A percentile compares a stretch with the other conserved stretches of the same genome.
phyloP scores from a whole-genome alignment of 2,113 vertebrate genomes.

The Chlamydotis undulata region DNA sequence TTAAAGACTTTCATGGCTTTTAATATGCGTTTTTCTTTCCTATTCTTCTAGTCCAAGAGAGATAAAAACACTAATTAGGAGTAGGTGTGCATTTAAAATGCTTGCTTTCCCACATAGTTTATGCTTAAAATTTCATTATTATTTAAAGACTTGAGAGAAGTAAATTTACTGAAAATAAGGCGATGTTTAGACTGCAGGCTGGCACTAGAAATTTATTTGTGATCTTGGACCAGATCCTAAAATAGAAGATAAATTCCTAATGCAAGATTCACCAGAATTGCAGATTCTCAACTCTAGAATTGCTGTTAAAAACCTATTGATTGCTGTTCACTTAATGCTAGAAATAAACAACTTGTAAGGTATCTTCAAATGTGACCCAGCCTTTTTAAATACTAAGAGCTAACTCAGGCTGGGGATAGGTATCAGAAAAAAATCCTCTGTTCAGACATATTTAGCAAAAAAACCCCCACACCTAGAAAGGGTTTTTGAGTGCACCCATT shows the following conservation, averaged over 20 bases:
- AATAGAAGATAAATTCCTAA: background rate
- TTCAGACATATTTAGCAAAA: background rate
- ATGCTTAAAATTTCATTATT: background rate
- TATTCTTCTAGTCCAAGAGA: background rate
- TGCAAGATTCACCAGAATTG: background rate
- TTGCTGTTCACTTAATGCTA: background rate
- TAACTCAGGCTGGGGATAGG: background rate
- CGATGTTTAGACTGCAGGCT: background rate
- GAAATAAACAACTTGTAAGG: background rate
- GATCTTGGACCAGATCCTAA: background rate
- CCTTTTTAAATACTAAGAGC: background rate
- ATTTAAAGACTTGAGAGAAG: background rate
- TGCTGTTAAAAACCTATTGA: background rate
- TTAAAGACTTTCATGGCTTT: background rate
- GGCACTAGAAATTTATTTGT: background rate
- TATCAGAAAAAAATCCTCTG: background rate
- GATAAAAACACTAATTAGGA: background rate
- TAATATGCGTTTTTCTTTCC: background rate
- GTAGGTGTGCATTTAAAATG: background rate
- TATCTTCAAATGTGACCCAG: background rate
- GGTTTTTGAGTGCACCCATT: accelerated
- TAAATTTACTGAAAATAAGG: background rate
- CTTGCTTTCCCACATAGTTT: background rate
- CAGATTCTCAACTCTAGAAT: background rate
- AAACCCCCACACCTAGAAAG: background rate